Evolutionary conservation across 2,797 vertebrate genomes (phyloP), one percentile per base, ranked within the genome.

Genomic region (Pangasius macronema): DNA sequence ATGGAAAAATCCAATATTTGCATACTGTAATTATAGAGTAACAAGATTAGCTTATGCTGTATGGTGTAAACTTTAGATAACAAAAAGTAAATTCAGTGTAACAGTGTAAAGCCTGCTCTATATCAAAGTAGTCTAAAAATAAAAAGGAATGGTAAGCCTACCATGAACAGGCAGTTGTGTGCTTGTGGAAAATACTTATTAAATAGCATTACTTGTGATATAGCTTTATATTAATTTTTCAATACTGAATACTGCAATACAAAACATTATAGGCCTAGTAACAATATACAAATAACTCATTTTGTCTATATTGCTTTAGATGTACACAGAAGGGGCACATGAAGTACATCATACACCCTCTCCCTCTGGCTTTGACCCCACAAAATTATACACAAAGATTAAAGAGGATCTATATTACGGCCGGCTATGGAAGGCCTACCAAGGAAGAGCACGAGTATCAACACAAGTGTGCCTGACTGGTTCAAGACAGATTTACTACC

Each of bases 341-440:
- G 90, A 87, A 86, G 68, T 76, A 67, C 30, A 55, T 20, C 57
- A 85, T 53, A 18, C 68, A 42, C 77, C 84, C 68, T 59, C 75
- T 27, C 13, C 70, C 14, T 84, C 77, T 59, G 91, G 88, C 36
- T 92, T 93, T 68, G 92, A 93, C 82, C 91, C 91, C 27, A 83
- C 91, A 85, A 93, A 93, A 88, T 91, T 93, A 33, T 93, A 93
- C 53, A 87, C 93, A 46, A 92, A 93, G 82, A 92, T 93, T 61
- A 93, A 91, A 90, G 85, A 91, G 46, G 92, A 93, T 85, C 80
- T 92, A 30, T 91, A 91, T 65, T 93, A 93, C 46, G 92, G 92
- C 5, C 88, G 92, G 27, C 87, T 93, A 83, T 93, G 93, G 92
- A 93, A 92, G 82, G 79, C 92, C 11, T 93, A 92, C 82, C 91